phyloP scores from a whole-genome alignment of 1,140 invertebrate genomes.

The Bombus waltoni region DNA sequence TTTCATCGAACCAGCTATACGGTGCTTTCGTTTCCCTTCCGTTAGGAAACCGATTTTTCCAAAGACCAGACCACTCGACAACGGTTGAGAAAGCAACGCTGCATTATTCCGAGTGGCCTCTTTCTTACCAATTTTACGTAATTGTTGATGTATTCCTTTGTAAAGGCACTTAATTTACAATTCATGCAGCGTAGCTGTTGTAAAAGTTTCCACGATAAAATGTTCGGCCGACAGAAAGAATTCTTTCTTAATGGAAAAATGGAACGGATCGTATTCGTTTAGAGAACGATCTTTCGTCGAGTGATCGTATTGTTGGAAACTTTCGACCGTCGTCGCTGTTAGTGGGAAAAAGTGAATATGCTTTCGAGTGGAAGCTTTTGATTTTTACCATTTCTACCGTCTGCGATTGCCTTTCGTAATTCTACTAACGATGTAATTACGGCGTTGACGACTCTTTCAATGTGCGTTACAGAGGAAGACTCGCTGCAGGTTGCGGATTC shows the following conservation, averaged over 20 bases:
- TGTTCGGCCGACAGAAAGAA: no score
- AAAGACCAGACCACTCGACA: neutral
- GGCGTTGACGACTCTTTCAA: neutral
- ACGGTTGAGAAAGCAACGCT: neutral
- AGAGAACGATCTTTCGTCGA: no score
- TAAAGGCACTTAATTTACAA: neutral
- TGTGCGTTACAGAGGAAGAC: slow-evolving; percentile 70
- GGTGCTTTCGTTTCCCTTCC: neutral
- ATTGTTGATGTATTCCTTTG: neutral
- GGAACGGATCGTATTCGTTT: no score
- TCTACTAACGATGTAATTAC: neutral
- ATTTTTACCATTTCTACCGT: neutral
- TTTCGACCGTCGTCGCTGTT: no score
- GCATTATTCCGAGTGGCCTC: no score
- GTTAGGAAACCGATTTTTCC: neutral
- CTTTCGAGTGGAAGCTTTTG: neutral
- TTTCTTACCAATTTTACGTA: neutral
- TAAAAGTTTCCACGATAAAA: no score
- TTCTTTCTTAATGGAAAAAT: no score
- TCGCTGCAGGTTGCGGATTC: slow-evolving; percentile 66
- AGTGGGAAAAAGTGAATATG: no score
- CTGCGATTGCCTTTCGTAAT: neutral
- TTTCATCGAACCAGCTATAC: neutral
- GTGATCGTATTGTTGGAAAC: neutral
- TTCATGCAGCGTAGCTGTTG: neutral